Base-by-base conservation (phyloP, 2,888 invertebrate genomes). In the Neuroscelio doddi region DNA sequence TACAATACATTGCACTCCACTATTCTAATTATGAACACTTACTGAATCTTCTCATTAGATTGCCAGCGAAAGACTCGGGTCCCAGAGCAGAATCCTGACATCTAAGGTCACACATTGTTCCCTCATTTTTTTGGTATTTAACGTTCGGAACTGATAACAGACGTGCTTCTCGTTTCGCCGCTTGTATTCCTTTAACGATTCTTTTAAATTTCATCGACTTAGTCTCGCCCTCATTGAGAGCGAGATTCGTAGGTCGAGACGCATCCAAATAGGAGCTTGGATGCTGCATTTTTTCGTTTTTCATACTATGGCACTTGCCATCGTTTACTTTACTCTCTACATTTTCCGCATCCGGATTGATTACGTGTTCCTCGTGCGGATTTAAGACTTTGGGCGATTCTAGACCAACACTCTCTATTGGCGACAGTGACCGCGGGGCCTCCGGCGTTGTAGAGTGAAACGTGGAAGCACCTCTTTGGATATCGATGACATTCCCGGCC, bases 41-140 rank as follows among this genome's bases (percentile, higher is more conserved):
- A 94, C 94, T 93, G 90, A 93, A 93, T 88, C 93, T 91, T 85
- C 93, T 89, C 88, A 92, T 92, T 77, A 93, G 87, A 87, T 88
- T 91, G 82, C 92, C 91, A 76, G 92, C 90, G 87, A 92, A 90
- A 67, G 90, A 86, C 57, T 80, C 80, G 72, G 72, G 79, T 85
- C 82, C 82, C 47, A 86, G 74, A 70, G 80, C 73, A 73, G 85
- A 85, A 71, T 86, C 87, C 79, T 85, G 86, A 76, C 87, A 86
- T 82, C 91, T 86, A 75, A 88, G 85, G 80, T 88, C 90, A 78
- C 85, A 86, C 74, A 86, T 79, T 58, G 82, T 84, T 62, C 59
- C 64, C 49, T 45, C 58, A 84, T 79, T 88, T 89, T 85, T 85
- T 69, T 89, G 89, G 77, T 86, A 87, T 83, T 92, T 92, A 70